Evolutionary conservation across 2,113 vertebrate genomes (phyloP).

Genomic region (Leiothrix lutea): DNA sequence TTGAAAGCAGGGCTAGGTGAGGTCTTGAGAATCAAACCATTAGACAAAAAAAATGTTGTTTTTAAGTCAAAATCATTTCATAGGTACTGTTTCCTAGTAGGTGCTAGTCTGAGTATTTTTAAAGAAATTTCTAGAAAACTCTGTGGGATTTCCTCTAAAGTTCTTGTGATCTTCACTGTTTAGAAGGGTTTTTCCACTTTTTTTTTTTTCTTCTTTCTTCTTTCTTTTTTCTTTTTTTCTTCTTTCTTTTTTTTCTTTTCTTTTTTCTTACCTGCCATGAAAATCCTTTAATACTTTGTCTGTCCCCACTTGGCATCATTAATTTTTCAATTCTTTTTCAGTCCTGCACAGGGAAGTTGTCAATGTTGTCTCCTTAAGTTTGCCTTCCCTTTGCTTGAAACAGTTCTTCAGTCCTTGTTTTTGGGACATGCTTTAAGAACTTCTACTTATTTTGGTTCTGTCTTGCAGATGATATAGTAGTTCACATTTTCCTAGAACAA

Average conservation of each 20-base stretch:
- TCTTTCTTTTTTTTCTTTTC: no score
- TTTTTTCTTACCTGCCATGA: neutral
- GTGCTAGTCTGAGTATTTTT: neutral
- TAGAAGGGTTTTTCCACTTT: neutral
- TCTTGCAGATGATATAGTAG: neutral
- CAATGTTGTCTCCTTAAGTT: rapidly evolving
- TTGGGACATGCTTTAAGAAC: neutral
- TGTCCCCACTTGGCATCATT: neutral
- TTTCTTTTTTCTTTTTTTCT: neutral
- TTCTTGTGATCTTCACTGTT: neutral
- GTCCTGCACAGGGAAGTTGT: neutral
- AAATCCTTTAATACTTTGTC: neutral
- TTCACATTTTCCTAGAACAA: neutral
- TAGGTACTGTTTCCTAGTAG: neutral
- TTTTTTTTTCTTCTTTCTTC: no score
- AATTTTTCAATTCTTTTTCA: neutral
- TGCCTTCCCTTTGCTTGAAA: neutral
- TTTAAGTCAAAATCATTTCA: neutral
- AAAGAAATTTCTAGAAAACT: neutral
- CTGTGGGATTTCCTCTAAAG: neutral
- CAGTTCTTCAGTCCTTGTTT: neutral
- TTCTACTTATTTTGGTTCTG: neutral
- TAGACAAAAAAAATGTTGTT: neutral
- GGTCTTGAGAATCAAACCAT: neutral
- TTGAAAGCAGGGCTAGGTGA: neutral